Evolutionary conservation across 1,140 invertebrate genomes (phyloP).

Genomic region (Danaus plexippus): DNA sequence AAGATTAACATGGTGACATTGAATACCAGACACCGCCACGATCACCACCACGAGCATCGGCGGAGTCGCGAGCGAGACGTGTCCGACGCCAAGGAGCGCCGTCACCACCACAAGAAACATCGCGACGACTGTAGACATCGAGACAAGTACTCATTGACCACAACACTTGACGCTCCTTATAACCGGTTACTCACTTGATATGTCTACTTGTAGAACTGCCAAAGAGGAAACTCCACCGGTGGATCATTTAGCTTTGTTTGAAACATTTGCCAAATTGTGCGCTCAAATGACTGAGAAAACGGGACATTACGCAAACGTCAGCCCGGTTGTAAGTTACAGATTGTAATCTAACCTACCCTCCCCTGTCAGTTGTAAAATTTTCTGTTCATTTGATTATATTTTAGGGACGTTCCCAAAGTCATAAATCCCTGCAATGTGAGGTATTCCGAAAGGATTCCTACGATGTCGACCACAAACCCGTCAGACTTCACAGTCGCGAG

Average conservation of each 20-base stretch:
- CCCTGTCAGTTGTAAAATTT: background rate
- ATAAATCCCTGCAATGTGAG: conserved; percentile 62
- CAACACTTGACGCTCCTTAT: too few species aligned
- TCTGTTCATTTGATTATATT: conserved; percentile 12
- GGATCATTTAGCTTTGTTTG: conserved; percentile 39
- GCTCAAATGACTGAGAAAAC: conserved; percentile 42
- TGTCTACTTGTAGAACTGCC: conserved; percentile 18
- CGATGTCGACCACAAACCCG: conserved; percentile 28
- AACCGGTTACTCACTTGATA: too few species aligned
- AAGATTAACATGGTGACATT: conserved; percentile 3
- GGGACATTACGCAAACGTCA: conserved; percentile 13
- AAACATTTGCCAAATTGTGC: conserved; percentile 57
- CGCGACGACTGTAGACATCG: background rate
- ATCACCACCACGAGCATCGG: background rate
- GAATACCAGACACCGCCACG: conserved; percentile 11
- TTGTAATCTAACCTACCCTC: background rate
- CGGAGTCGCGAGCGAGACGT: conserved; percentile 24
- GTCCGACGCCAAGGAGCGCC: conserved; percentile 8
- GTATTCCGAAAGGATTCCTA: conserved; percentile 29
- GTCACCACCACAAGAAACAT: background rate
- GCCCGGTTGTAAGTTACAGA: conserved; percentile 31
- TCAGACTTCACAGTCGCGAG: conserved; percentile 27
- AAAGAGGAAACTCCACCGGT: conserved; percentile 30
- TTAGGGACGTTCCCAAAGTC: conserved; percentile 45
- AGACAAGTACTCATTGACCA: background rate